Evolutionary conservation across 1,140 invertebrate genomes (phyloP), one percentile per base, ranked within the genome.

Genomic region (Pemphigus obesinymphae): DNA sequence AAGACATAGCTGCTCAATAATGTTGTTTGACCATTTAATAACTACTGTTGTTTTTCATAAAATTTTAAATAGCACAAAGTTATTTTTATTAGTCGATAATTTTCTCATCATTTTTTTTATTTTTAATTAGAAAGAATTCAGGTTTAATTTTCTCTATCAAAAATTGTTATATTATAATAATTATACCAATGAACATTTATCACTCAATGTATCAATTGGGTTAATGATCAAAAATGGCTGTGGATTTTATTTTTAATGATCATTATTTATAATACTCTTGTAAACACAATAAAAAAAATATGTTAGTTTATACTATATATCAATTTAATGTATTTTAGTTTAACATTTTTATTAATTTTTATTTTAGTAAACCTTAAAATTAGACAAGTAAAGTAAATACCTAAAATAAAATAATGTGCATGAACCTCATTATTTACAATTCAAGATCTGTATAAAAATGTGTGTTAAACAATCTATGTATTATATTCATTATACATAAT

Each of bases 201-300:
- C n/a, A 29, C 26, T 43, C 6, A 1, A 26, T 45, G 1, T 40
- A 26, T 29, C 26, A 66, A 50, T 73, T 50, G 17, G 17, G 50
- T 73, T 50, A 73, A 50, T 40, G 50, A 78, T 55, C 50, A 58
- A 78, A 53, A 78, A 58, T 55, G 73, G 73, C 73, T 78, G 73
- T 78, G 73, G 73, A 78, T 45, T 78, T 76, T 55, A 78, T 58
- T 78, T 34, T 78, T 78, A 40, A 37, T 58, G 48, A 40, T 55
- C 48, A 37, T 78, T 78, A 23, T 55, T 55, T 40, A 53, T 75
- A 34, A 34, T 34, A 53, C 6, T 15, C 26, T n/a, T n/a, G n/a
- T n/a, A n/a, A n/a, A n/a, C n/a, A n/a, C n/a, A 34, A 8, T 13
- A 20, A 34, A 66, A 20, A 66, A 66, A 11, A 20, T 61, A 6